Conservation (phyloP, 2,113 vertebrate genomes). For the Rhombomys opimus region DNA sequence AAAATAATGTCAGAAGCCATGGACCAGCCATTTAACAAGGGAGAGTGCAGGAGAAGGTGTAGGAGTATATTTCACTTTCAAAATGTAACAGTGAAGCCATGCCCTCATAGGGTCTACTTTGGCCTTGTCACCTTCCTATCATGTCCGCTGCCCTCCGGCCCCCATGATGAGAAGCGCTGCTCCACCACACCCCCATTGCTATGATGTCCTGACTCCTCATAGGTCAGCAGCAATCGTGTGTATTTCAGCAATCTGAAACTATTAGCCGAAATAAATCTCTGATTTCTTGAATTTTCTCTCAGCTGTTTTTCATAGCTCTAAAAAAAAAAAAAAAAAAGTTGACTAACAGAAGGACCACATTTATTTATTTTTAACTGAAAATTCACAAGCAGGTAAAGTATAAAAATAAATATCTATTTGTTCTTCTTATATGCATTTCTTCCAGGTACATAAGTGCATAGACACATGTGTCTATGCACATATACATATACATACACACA, state of each 20-base stretch:
- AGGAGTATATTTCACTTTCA: not conserved
- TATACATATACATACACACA: no score
- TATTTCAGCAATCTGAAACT: not conserved
- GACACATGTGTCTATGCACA: not conserved
- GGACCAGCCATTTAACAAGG: not conserved
- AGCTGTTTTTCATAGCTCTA: not conserved
- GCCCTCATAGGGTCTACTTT: not conserved
- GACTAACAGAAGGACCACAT: not conserved
- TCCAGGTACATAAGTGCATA: not conserved
- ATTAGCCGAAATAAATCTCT: not conserved
- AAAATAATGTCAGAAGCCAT: not conserved
- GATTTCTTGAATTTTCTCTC: not conserved
- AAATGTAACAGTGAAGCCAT: not conserved
- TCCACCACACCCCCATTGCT: not conserved
- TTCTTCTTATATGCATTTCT: not conserved
- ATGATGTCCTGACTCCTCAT: not conserved
- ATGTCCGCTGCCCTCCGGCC: not conserved
- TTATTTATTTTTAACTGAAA: slow-evolving; percentile 32
- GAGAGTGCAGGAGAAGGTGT: not conserved
- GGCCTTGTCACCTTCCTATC: not conserved
- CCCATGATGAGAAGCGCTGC: no score
- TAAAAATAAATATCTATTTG: not conserved
- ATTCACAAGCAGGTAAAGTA: not conserved
- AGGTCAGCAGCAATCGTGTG: not conserved
- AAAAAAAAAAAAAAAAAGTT: not conserved